Evolutionary conservation across 2,113 vertebrate species (phyloP).

Genomic region (Ceyx melanurus): DNA sequence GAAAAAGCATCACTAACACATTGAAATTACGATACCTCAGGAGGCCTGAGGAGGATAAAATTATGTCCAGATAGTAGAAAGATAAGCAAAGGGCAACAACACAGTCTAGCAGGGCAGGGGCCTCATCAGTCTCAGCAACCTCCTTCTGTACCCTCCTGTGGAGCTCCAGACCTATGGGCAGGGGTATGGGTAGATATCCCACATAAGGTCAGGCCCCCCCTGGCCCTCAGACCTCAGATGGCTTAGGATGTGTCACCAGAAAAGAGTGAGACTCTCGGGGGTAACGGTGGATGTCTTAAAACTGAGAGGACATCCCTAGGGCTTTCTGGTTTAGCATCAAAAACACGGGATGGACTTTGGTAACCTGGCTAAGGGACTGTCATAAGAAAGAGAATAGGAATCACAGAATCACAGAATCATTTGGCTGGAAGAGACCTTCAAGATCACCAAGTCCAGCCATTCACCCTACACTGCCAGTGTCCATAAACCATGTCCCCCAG

Average conservation of each 20-base stretch:
- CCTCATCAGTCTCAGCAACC: background rate
- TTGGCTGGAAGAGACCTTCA: no score
- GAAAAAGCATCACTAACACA: background rate
- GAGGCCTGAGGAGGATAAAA: background rate
- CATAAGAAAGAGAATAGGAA: background rate
- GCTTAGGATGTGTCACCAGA: background rate
- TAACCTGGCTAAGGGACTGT: background rate
- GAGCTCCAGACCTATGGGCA: background rate
- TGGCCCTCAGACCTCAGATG: background rate
- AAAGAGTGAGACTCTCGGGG: background rate
- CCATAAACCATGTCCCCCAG: no score
- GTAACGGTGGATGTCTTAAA: background rate
- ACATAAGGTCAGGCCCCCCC: background rate
- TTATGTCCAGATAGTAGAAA: background rate
- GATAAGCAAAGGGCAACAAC: background rate
- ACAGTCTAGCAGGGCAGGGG: fast-evolving
- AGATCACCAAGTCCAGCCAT: no score
- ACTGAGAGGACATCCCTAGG: background rate
- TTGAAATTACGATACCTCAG: background rate
- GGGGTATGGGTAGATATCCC: background rate
- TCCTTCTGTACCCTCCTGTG: background rate
- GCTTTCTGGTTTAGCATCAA: background rate
- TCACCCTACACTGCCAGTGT: no score
- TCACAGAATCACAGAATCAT: no score
- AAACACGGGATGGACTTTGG: background rate